A percentile compares a stretch with the other conserved stretches of the same genome.
phyloP scores from a whole-genome alignment of 2,113 vertebrate species.

The Eonycteris spelaea region DNA sequence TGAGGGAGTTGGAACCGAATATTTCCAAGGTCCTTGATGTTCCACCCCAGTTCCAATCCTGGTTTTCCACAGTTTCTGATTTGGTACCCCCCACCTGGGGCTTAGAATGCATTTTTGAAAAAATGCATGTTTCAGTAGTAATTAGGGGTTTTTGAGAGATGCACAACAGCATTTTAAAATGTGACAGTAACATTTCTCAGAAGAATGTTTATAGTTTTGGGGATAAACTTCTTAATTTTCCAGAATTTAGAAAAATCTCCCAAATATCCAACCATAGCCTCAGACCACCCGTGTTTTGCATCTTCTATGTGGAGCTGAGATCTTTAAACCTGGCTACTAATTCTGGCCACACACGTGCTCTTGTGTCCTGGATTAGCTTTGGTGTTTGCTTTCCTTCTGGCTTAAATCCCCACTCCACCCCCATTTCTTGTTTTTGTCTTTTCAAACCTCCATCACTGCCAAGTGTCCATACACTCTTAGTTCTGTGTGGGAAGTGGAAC shows the following conservation, averaged over 20 bases:
- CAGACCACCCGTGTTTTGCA: not conserved
- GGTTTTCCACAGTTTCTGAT: not conserved
- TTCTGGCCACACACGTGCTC: not conserved
- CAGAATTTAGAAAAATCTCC: not conserved
- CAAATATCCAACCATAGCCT: not conserved
- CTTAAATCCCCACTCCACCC: not conserved
- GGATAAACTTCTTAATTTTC: not conserved
- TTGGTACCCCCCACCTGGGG: not conserved
- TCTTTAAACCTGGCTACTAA: not conserved
- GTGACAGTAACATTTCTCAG: not conserved
- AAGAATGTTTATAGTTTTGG: not conserved
- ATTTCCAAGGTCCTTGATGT: not conserved
- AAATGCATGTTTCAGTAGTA: not conserved
- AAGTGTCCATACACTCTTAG: not conserved
- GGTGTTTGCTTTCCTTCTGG: not conserved
- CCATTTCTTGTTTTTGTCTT: not conserved
- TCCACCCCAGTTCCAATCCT: not conserved
- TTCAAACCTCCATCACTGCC: not conserved
- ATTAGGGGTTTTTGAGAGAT: not conserved
- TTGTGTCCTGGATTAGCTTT: not conserved
- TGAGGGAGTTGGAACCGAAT: not conserved
- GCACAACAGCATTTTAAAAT: not conserved
- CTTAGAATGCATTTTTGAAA: not conserved
- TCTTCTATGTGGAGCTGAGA: not conserved
- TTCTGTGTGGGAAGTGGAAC: not conserved